Evolutionary conservation across 2,113 vertebrate genomes (phyloP), one percentile per base, ranked within the genome.

Genomic region (Colossoma macropomum): DNA sequence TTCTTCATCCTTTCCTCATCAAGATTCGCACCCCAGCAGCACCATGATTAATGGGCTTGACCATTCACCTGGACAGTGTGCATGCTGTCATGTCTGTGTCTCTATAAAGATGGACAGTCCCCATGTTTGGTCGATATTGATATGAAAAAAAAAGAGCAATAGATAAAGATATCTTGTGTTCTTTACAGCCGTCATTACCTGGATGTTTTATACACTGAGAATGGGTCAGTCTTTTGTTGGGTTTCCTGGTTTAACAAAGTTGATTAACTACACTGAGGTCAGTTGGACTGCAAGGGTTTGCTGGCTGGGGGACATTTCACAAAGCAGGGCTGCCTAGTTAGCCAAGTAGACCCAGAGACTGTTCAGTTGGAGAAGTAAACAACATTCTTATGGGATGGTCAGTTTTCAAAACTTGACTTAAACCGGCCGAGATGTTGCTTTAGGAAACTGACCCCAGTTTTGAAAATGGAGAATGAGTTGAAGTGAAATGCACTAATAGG

Each of bases 71-170:
- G 52, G 34, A 69, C 66, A 72, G 34, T 71, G 25, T 85, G 83
- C 79, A 82, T 82, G 84, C 17, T 32, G 27, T 74, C 38, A 34
- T 66, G 38, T 76, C 21, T 54, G 45, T 74, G 71, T 77, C 38
- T 52, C 68, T 21, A 17, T 21, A 19, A 62, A 75, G 25, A 66
- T 71, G 68, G 60, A 82, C 27, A 8, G 34, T 56, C 15, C 41
- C 38, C 32, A 28, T 15, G 59, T 81, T 81, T 17, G 62, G 1
- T 76, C 34, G 23, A 19, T 25, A 65, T 38, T 38, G 28, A n/a
- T 45, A 19, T 21, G 4, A 21, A 16, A 34, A 16, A 34, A 1
- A 73, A 30, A 52, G 23, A 80, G 81, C 81, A 86, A 83, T 80
- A 75, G 34, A 77, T 73, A 13, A 17, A 25, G 38, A n/a, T 54